These are phyloP conservation scores for Araneus ventricosus DNA, from an alignment of 1,140 invertebrate genomes.

Conservation along the genomic window DNA sequence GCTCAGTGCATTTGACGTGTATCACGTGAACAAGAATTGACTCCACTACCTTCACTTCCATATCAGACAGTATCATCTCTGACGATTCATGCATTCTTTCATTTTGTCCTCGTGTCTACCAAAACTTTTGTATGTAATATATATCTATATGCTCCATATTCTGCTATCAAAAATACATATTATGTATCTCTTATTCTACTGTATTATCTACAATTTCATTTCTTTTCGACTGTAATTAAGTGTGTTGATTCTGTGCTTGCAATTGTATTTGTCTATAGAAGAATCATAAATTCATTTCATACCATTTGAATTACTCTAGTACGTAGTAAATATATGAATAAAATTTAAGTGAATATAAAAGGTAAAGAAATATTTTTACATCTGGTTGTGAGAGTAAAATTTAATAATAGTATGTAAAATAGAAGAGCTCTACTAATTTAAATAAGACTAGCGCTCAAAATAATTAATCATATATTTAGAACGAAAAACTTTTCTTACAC, in stretches of 20 bases:
- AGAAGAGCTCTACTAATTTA: neutral
- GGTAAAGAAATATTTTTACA: no score
- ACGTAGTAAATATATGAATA: neutral
- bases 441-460: neutral
- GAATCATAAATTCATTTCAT: neutral
- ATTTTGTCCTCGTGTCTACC: neutral
- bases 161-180: constrained; percentile 1
- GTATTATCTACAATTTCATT: neutral
- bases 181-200: neutral
- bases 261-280: neutral
- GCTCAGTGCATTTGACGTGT: no score
- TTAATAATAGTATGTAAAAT: no score
- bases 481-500: neutral
- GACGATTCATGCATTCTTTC: neutral
- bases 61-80: neutral
- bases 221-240: neutral
- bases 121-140: neutral
- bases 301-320: neutral
- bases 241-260: neutral
- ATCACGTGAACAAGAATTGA: no score
- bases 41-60: neutral
- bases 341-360: neutral
- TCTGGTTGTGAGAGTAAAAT: no score
- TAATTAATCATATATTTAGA: neutral
- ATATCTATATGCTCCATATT: neutral